phyloP scores from a whole-genome alignment of 1,140 invertebrate species.

The Drosophila bocki region DNA sequence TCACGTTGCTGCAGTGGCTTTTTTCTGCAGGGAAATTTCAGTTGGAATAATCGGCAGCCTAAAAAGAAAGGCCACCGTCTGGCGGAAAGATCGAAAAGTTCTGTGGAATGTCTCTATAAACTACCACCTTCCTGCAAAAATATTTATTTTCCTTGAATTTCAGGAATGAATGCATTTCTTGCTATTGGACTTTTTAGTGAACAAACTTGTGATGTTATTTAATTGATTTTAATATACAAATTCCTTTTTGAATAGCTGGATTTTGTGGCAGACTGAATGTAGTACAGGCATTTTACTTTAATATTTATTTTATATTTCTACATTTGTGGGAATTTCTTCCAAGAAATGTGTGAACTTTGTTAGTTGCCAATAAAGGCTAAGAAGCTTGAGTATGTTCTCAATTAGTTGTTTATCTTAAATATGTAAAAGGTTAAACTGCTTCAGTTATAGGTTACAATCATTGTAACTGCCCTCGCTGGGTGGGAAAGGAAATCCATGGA shows the following conservation, averaged over 20 bases:
- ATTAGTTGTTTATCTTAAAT: not conserved
- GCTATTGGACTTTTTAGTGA: not conserved
- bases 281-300: too few relatives aligned
- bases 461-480: slow-evolving; percentile 34
- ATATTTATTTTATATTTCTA: not conserved
- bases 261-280: not conserved
- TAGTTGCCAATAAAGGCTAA: not conserved
- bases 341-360: not conserved
- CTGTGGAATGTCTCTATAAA: slow-evolving; percentile 4
- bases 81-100: slow-evolving; percentile 32
- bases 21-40: slow-evolving; percentile 18
- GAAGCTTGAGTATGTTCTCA: not conserved
- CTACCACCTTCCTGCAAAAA: not conserved
- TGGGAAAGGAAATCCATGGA: slow-evolving; percentile 14
- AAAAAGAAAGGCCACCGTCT: slow-evolving; percentile 3
- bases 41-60: slow-evolving; percentile 51
- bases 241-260: not conserved
- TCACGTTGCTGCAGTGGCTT: slow-evolving; percentile 66
- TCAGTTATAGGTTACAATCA: slow-evolving; percentile 2
- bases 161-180: not conserved
- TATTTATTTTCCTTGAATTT: slow-evolving; percentile 9
- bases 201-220: slow-evolving; percentile 10
- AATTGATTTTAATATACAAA: slow-evolving; percentile 21
- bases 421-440: not conserved
- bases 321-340: not conserved